Evolutionary conservation across 2,888 invertebrate genomes (phyloP).

Genomic region (Drosophila ustulata): DNA sequence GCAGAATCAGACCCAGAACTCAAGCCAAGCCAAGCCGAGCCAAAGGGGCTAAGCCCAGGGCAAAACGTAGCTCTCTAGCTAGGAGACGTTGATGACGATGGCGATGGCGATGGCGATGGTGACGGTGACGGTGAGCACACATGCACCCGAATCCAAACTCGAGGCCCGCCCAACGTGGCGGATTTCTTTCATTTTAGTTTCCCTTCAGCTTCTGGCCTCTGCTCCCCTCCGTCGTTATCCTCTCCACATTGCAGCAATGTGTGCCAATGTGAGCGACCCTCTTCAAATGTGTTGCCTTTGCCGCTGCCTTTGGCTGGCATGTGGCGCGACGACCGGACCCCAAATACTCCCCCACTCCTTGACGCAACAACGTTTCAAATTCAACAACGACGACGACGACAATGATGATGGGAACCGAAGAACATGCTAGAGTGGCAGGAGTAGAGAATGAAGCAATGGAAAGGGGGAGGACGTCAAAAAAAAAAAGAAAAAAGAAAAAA

Average conservation of each 20-base stretch:
- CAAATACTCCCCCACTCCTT: slow-evolving; percentile 42
- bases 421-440: background rate
- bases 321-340: slow-evolving; percentile 68
- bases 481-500: slow-evolving; percentile 55
- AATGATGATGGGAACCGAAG: slow-evolving; percentile 41
- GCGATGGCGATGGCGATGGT: slow-evolving; percentile 8
- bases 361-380: slow-evolving; percentile 65
- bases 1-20: slow-evolving; percentile 13
- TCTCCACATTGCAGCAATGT: slow-evolving; percentile 40
- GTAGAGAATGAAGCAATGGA: slow-evolving; percentile 21
- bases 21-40: slow-evolving; percentile 24
- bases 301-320: slow-evolving; percentile 66
- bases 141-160: slow-evolving; percentile 19
- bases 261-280: slow-evolving; percentile 64
- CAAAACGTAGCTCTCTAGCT: slow-evolving; percentile 22
- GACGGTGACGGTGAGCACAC: slow-evolving; percentile 16
- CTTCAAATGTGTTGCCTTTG: slow-evolving; percentile 75
- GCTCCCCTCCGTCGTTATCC: slow-evolving; percentile 8
- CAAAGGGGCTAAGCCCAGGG: slow-evolving; percentile 46
- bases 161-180: slow-evolving; percentile 31
- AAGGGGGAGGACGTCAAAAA: slow-evolving; percentile 39
- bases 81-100: slow-evolving; percentile 20
- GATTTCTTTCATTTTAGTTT: slow-evolving; percentile 81
- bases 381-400: slow-evolving; percentile 63
- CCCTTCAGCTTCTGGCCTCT: slow-evolving; percentile 66